These are phyloP conservation scores for Enteromius trimaculatus DNA, from an alignment of 2,797 vertebrate genomes.

Conservation along the genomic window DNA sequence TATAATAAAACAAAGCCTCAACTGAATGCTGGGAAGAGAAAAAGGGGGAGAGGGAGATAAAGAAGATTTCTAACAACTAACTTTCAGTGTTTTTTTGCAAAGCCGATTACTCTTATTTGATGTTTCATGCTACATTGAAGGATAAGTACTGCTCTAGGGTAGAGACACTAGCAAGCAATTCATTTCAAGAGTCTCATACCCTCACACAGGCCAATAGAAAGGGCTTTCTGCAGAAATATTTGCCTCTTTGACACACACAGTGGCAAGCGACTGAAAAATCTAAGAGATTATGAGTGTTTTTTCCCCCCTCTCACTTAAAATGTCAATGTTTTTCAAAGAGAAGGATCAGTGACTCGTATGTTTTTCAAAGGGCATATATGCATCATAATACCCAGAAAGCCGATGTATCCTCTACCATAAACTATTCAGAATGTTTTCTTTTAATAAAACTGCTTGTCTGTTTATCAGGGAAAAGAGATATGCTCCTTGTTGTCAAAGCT, in stretches of 20 bases:
- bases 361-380: constrained; percentile 79
- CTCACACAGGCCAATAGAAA: constrained; percentile 63
- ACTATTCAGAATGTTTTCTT: constrained; percentile 47
- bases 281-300: constrained; percentile 71
- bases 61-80: constrained; percentile 36
- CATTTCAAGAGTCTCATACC: constrained; percentile 61
- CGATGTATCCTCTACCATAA: constrained; percentile 20
- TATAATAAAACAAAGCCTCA: background rate
- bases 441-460: constrained; percentile 16
- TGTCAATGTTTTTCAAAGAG: constrained; percentile 83
- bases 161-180: constrained; percentile 48
- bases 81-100: constrained; percentile 36
- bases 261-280: constrained; percentile 74
- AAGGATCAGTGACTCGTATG: constrained; percentile 78
- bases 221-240: constrained; percentile 67
- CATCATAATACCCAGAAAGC: constrained; percentile 58
- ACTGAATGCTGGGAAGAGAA: background rate
- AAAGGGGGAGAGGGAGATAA: background rate
- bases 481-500: constrained; percentile 31
- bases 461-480: constrained; percentile 1
- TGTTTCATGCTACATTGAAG: constrained; percentile 60
- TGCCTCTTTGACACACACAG: constrained; percentile 73
- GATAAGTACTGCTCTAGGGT: constrained; percentile 59
- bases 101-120: constrained; percentile 50
- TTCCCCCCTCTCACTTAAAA: constrained; percentile 77